These are phyloP conservation scores for Uloborus diversus DNA, from an alignment of 1,140 invertebrate genomes.

Conservation along the genomic window DNA sequence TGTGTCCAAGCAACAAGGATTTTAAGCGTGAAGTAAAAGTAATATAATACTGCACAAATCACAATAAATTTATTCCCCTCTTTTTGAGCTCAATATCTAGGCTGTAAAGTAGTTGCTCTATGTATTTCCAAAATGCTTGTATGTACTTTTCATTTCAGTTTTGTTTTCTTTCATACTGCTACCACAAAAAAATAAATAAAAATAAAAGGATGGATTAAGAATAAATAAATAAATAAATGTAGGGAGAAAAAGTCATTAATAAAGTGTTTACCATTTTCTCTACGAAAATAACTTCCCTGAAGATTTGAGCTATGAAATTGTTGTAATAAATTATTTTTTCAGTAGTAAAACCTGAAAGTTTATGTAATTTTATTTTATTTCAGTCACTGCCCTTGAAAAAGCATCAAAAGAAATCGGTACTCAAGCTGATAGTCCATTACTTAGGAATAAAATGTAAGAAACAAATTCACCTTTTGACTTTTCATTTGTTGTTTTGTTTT, in stretches of 20 bases:
- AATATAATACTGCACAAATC: too few species aligned
- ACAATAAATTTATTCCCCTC: too few species aligned
- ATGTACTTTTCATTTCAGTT: too few species aligned
- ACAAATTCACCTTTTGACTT: slow-evolving; percentile 23
- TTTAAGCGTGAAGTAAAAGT: too few species aligned
- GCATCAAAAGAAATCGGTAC: slow-evolving; percentile 80
- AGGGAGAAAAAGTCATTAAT: neutral
- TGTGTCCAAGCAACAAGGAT: too few species aligned
- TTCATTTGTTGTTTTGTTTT: slow-evolving; percentile 41
- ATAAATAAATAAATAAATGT: neutral
- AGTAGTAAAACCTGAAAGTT: neutral
- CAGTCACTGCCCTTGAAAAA: slow-evolving; percentile 71
- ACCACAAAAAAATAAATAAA: neutral
- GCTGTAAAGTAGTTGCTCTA: too few species aligned
- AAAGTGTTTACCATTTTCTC: neutral
- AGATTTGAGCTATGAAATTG: neutral
- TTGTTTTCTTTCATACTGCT: too few species aligned
- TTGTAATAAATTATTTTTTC: neutral
- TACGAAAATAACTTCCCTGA: neutral
- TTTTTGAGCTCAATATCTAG: too few species aligned
- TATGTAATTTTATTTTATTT: neutral
- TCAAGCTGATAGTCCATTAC: slow-evolving; percentile 74
- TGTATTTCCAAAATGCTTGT: too few species aligned
- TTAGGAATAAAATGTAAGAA: slow-evolving; percentile 75
- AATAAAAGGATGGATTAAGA: neutral